Evolutionary conservation across 2,113 vertebrate genomes (phyloP).

Genomic region (Cygnus buccinator): DNA sequence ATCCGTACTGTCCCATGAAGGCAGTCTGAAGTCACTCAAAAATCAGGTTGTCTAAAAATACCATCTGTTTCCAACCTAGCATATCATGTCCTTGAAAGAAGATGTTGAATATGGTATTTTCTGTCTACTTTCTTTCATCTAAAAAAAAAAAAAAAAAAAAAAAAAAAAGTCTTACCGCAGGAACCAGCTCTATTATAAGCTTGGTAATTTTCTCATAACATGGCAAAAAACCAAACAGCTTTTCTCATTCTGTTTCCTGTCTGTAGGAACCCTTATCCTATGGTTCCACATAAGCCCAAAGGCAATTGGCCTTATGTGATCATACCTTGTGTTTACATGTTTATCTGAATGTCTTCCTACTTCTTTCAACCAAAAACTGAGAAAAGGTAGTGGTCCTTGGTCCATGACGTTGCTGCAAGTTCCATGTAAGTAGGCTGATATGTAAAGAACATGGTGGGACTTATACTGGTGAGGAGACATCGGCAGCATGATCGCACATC

Average conservation of each 20-base stretch:
- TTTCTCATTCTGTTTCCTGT: background rate
- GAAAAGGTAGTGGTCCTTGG: background rate
- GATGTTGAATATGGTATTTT: background rate
- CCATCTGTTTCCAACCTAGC: background rate
- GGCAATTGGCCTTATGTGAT: background rate
- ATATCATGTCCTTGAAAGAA: background rate
- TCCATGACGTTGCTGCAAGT: background rate
- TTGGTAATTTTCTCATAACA: background rate
- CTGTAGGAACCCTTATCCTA: background rate
- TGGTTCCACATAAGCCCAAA: accelerated
- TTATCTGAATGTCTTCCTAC: background rate
- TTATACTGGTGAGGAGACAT: background rate
- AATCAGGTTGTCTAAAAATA: background rate
- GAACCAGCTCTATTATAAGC: background rate
- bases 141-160: background rate
- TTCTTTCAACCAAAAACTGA: background rate
- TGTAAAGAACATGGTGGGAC: background rate
- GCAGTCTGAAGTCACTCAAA: background rate
- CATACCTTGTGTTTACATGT: background rate
- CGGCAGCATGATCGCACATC: background rate
- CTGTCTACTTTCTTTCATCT: background rate
- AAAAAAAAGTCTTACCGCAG: background rate
- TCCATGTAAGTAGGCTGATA: background rate
- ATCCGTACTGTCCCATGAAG: background rate
- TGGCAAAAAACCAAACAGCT: accelerated